Base-by-base conservation (phyloP, 1,140 invertebrate genomes). In the Yoshiicerus persimilis region DNA sequence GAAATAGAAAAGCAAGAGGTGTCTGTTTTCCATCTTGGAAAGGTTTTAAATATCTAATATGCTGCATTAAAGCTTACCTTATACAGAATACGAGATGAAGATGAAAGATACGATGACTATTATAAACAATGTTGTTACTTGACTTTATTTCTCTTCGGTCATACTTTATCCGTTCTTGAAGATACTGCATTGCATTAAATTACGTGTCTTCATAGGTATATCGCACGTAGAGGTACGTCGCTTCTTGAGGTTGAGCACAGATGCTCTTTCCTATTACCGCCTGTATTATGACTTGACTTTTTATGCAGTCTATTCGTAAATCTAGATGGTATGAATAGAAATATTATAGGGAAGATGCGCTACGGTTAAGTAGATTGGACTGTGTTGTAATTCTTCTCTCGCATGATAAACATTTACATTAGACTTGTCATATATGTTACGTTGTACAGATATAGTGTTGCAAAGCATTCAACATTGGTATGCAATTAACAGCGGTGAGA, bases 11-110 rank as follows among this genome's bases (percentile, higher is more conserved):
- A 56, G 27, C 30, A 77, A 47, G 83, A 88, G 88, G 88, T 89
- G 88, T 89, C 88, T 89, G 88, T 87, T 89, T 89, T 89, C 88
- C 88, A 87, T 89, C 88, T 89, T 85, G 16, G 32, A 41, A 87
- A 87, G 84, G 84, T 83, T 86, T 88, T 86, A 77, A 87, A 87
- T 87, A 87, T 87, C 66, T 75, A 64, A 70, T 80, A 80, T 80
- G 75, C 32, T 23, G 30, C 70, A 77, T 36, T 36, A 86, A 25
- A 36, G 39, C 62, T 66, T 62, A 64, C 41, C 84, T 86, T 62
- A 47, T 86, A 62, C 13, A 56, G 47, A 16, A 56, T 56, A n/a
- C 47, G 32, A 38, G 32, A 66, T 36, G 41, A 62, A 80, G 75
- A 80, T 80, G 75, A 80, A 47, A 85, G 83, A 85, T 62, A 85